A percentile compares a stretch with the other conserved stretches of the same genome.
Evolutionary conservation across 2,113 vertebrate genomes (phyloP).

Genomic region (Phyllostomus hastatus): DNA sequence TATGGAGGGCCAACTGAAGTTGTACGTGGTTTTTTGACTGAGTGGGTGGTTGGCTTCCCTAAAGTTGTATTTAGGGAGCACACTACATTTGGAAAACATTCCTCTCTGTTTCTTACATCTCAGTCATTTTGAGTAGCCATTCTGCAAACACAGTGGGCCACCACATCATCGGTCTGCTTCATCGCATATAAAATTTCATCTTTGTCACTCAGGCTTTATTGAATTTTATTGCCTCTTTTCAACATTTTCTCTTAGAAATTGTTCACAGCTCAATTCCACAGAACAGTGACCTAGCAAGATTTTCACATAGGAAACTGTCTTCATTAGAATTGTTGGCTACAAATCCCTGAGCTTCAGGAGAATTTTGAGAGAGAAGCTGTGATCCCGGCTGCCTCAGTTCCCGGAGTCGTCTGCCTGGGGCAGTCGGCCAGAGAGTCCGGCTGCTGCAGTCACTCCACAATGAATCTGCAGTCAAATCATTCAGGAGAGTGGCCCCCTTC

Average conservation of each 20-base stretch:
- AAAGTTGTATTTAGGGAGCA: neutral
- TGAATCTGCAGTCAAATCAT: neutral
- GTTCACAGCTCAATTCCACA: neutral
- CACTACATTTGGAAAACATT: neutral
- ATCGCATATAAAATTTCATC: neutral
- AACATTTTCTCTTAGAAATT: neutral
- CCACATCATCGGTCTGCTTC: neutral
- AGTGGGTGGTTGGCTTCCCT: too few species aligned
- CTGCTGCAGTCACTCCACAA: neutral
- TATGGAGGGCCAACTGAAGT: neutral
- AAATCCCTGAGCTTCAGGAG: neutral
- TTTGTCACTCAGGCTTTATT: neutral
- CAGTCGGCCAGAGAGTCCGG: neutral
- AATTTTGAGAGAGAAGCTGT: neutral
- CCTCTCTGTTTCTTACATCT: neutral
- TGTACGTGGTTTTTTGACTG: neutral
- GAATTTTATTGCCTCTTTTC: neutral
- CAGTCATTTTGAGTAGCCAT: neutral
- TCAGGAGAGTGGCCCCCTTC: neutral
- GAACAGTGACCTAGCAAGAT: neutral
- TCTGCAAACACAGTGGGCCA: neutral
- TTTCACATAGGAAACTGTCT: neutral
- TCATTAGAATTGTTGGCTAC: neutral
- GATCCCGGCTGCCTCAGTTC: neutral
- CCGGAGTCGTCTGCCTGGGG: neutral